Conservation (phyloP, 2,113 vertebrate species). For the Oreochromis tanganicae region DNA sequence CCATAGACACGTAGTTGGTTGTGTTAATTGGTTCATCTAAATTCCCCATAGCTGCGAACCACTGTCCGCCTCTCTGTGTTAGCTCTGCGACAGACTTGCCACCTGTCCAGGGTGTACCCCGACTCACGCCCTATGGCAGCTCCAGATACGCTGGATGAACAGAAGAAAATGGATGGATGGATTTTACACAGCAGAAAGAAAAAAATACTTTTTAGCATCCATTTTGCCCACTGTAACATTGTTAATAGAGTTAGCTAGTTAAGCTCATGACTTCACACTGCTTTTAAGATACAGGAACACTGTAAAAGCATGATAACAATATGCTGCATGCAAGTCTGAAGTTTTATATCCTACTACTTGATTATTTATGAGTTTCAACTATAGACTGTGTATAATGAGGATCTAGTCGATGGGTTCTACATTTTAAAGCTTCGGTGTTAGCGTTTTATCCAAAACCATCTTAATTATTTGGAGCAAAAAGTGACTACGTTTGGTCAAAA, state of each 20-base stretch:
- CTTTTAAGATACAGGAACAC: no score
- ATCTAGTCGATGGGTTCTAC: not conserved
- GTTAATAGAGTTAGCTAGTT: not conserved
- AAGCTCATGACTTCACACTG: no score
- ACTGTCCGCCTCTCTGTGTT: not conserved
- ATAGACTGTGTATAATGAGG: not conserved
- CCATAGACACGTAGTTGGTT: not conserved
- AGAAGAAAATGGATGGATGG: not conserved
- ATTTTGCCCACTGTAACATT: not conserved
- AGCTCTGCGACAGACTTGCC: not conserved
- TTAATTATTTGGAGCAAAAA: not conserved
- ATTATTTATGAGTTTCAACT: not conserved
- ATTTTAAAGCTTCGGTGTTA: not conserved
- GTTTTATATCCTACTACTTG: no score
- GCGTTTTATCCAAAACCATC: not conserved
- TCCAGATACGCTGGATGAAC: not conserved
- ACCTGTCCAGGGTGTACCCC: not conserved
- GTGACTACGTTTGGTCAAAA: not conserved
- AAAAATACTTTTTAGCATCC: not conserved
- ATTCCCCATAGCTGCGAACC: accelerated
- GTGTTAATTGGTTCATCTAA: not conserved
- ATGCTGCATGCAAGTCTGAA: no score
- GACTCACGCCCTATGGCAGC: not conserved
- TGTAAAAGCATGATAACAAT: no score
- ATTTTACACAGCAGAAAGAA: not conserved